A percentile compares a stretch with the other conserved stretches of the same genome.
Conservation (phyloP, 2,888 invertebrate genomes). For the Xestia rhomboidea region DNA sequence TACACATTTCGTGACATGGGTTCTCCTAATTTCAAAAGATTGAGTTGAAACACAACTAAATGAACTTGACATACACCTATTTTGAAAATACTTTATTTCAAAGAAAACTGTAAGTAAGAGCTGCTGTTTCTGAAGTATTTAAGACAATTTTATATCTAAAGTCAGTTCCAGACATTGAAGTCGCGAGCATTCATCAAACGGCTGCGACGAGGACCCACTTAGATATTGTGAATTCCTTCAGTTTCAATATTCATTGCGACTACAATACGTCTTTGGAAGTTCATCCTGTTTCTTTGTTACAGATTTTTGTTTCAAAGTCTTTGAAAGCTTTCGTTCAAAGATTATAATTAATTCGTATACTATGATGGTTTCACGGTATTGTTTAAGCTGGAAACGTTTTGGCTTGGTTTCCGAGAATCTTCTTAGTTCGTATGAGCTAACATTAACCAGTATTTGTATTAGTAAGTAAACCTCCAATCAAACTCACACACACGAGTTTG, state of each 20-base stretch:
- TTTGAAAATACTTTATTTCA: not conserved
- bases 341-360: slow-evolving; percentile 25
- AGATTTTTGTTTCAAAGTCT: slow-evolving; percentile 42
- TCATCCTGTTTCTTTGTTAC: slow-evolving; percentile 45
- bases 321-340: slow-evolving; percentile 25
- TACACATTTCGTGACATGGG: not conserved
- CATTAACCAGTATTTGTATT: not conserved
- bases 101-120: not conserved
- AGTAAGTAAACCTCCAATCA: not conserved
- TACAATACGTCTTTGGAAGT: slow-evolving; percentile 36
- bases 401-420: not conserved
- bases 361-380: slow-evolving; percentile 6
- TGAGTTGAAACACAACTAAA: not conserved
- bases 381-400: slow-evolving; percentile 11
- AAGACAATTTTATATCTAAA: slow-evolving; percentile 17
- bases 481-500: not conserved
- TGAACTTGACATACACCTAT: not conserved
- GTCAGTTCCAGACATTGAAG: slow-evolving; percentile 21
- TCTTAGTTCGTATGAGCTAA: not conserved
- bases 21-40: not conserved
- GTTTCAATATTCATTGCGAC: slow-evolving; percentile 48
- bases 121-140: slow-evolving; percentile 16
- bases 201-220: slow-evolving; percentile 20
- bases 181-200: slow-evolving; percentile 33
- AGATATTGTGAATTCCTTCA: slow-evolving; percentile 48